Base-by-base conservation (phyloP, 2,797 vertebrate species). In the Pseudochaenichthys georgianus region DNA sequence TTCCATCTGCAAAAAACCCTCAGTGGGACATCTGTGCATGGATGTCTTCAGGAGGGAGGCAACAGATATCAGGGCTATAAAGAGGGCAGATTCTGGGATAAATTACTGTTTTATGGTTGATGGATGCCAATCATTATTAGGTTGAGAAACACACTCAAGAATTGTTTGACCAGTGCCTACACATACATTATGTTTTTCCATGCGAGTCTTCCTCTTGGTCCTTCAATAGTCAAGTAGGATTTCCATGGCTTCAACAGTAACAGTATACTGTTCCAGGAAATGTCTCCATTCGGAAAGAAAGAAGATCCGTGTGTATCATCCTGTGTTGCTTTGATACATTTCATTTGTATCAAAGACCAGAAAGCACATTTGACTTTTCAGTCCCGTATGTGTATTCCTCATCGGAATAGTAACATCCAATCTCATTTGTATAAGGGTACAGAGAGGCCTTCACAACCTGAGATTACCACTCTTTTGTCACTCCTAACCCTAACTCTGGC, bases 1-100 rank as follows among this genome's bases (percentile, higher is more conserved):
- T 62, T 70, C 60, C 71, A 72, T 82, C 64, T 71, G 72, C 28
- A 41, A 55, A 38, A 64, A 69, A 34, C 3, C 9, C 28, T 63
- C 38, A 70, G 59, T 60, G 45, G 54, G 64, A 60, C 31, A 12
- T 51, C 21, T 23, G 74, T 13, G n/a, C 50, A 64, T 73, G 48
- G 43, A 75, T 46, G 38, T 71, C 64, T 53, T 78, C 52, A 61
- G 41, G 2, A 45, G 21, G 13, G 13, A 38, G 58, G 59, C 50
- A 50, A 42, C 21, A 70, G 45, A 75, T 43, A 46, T 16, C 50
- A 67, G 67, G 31, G 4, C 42, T 13, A n/a, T 41, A 63, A 41
- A 1, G 21, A 52, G n/a, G 42, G 47, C 16, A 28, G 16, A 54
- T 41, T 53, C 31, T 54, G 19, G 64, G 2, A 2, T 55, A 5